A percentile compares a stretch with the other conserved stretches of the same genome.
phyloP scores from a whole-genome alignment of 2,113 vertebrate genomes.

The Dipodomys stephensi region DNA sequence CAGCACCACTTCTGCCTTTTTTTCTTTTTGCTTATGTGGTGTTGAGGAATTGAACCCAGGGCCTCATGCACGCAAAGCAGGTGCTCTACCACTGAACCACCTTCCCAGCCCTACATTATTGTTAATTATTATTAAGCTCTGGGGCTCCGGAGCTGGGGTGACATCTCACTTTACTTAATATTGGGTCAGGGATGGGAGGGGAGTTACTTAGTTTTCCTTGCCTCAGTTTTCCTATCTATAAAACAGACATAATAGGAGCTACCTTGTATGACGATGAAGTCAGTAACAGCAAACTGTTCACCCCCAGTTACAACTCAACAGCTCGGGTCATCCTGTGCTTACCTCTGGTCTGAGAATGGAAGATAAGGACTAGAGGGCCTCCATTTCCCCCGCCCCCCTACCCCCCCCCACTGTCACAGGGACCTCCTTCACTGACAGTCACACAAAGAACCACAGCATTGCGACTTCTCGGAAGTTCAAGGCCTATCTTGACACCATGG shows the following conservation, averaged over 20 bases:
- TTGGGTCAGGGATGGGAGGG: background rate
- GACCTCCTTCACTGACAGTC: background rate
- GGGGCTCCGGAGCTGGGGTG: background rate
- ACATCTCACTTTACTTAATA: background rate
- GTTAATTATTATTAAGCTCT: background rate
- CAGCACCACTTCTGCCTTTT: too few species aligned
- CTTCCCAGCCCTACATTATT: too few species aligned
- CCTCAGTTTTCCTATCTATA: background rate
- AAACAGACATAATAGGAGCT: background rate
- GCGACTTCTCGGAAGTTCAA: slow-evolving; percentile 23
- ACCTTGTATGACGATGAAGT: background rate
- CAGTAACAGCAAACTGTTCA: background rate
- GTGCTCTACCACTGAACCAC: too few species aligned
- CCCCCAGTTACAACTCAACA: background rate
- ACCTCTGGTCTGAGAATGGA: background rate
- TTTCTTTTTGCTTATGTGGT: too few species aligned
- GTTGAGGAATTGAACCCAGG: too few species aligned
- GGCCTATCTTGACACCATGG: background rate
- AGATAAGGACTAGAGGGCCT: background rate
- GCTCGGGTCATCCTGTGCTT: fast-evolving
- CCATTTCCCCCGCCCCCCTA: too few species aligned
- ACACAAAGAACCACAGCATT: background rate
- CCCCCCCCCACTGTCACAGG: too few species aligned
- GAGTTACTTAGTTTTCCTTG: background rate
- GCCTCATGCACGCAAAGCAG: too few species aligned